Percentiles rank a stretch among this genome's conserved stretches.
Evolutionary conservation across 2,888 invertebrate genomes (phyloP).

Genomic region (Lithodes maja): DNA sequence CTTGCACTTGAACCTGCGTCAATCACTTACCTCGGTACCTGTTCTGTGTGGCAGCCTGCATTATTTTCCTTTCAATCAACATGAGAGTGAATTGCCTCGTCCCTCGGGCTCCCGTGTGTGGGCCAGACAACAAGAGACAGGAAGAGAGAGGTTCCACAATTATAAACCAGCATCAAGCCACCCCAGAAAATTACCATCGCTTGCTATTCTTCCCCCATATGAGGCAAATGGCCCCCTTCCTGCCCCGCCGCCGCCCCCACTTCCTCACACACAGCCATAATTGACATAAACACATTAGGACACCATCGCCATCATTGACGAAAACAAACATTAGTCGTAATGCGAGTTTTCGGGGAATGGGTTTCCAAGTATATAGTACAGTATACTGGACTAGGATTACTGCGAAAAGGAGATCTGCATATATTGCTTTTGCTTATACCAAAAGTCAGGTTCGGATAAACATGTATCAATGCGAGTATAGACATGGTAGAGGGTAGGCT

Average conservation of each 20-base stretch:
- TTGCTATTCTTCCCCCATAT: constrained; percentile 20
- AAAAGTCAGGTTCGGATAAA: no score
- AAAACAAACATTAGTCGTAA: no score
- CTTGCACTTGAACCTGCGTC: no score
- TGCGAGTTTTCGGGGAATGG: no score
- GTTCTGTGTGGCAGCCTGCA: not conserved
- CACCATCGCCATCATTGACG: not conserved
- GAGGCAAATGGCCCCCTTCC: constrained; percentile 9
- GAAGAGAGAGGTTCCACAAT: constrained; percentile 15
- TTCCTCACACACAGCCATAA: not conserved
- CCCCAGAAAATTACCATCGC: constrained; percentile 4
- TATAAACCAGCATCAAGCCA: constrained; percentile 1
- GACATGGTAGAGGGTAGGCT: no score
- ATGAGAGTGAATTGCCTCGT: not conserved
- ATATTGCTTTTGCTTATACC: no score
- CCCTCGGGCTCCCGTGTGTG: not conserved
- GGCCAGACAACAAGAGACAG: constrained; percentile 5
- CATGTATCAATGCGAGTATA: no score
- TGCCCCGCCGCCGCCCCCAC: not conserved
- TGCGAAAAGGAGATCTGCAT: no score
- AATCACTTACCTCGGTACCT: no score
- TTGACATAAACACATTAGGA: not conserved
- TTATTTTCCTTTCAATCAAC: not conserved
- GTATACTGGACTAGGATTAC: no score
- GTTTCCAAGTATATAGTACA: no score